These are phyloP conservation scores for Papilio machaon DNA, from an alignment of 1,140 invertebrate genomes.

Conservation along the genomic window DNA sequence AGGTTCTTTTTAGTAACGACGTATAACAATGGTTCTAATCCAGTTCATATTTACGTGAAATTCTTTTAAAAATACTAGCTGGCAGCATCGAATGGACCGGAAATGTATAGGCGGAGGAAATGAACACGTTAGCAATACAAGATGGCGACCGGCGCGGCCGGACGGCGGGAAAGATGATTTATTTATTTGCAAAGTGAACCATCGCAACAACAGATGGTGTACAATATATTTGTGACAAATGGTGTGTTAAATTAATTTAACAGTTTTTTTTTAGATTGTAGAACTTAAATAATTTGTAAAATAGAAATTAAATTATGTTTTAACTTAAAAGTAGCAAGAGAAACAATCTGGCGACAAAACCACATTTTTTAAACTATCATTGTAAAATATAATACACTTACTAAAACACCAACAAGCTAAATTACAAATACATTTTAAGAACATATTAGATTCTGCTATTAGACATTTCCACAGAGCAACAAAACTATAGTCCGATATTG, in stretches of 20 bases:
- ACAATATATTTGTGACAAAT: constrained; percentile 12
- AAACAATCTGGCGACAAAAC: no score
- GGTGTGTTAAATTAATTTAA: neutral
- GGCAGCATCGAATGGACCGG: constrained; percentile 68
- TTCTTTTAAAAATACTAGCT: constrained; percentile 62
- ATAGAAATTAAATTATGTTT: no score
- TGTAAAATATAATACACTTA: no score
- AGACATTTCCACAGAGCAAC: neutral
- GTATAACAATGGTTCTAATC: neutral
- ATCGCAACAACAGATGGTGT: constrained; percentile 9
- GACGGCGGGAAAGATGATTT: constrained; percentile 28
- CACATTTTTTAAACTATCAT: no score
- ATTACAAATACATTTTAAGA: no score
- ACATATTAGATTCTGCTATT: neutral
- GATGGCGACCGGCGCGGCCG: constrained; percentile 57
- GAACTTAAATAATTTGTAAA: neutral
- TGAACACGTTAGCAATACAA: constrained; percentile 78
- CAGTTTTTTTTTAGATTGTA: neutral
- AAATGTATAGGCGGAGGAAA: constrained; percentile 79
- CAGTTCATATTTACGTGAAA: constrained; percentile 19
- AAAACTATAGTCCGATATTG: neutral
- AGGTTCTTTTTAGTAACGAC: neutral
- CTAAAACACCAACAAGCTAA: no score
- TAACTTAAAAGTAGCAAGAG: no score
- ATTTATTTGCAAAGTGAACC: constrained; percentile 35